Base-by-base conservation (phyloP, 2,113 vertebrate genomes). In the Electrona antarctica region DNA sequence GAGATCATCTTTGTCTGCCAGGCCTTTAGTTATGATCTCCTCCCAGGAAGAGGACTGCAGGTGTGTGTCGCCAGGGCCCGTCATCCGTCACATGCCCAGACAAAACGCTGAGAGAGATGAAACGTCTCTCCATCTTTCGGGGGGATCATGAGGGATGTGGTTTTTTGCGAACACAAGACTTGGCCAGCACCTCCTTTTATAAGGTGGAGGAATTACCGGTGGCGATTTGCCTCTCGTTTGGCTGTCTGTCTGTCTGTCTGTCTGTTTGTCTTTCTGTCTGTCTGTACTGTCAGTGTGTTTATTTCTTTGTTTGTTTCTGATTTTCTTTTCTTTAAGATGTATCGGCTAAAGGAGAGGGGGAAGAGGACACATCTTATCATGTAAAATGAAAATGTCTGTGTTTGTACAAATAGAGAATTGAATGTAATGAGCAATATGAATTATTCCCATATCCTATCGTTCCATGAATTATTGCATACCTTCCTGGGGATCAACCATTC, bases 21-120 rank as follows among this genome's bases (percentile, higher is more conserved):
- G 73, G 82, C 78, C 84, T 83, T 90, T 89, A 88, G 79, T 89
- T 89, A 88, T 87, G 84, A 89, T 85, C 74, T 83, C 83, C 73
- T 76, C 67, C 78, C 21, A 71, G 88, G 85, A 88, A 88, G 83
- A 84, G 78, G 78, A 87, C 68, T 89, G 86, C 85, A 89, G 83
- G 87, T 73, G 54, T 49, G 46, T 56, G 67, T 81, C 68, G 63
- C 76, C 74, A 3, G 67, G 83, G 77, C 81, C 85, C 76, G 85
- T 86, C 88, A 92, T 92, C 87, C 83, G 87, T 88, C 87, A 90
- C 78, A 66, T 64, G 79, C 69, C 73, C 12, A 78, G 84, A 87
- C 81, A 78, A 85, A 88, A 79, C 82, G 85, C 85, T 75, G 78
- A 87, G 77, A 21, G 80, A 78, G 70, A 87, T 85, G 82, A 90